Base-by-base conservation (phyloP, 2,888 invertebrate genomes). In the Microplitis manilae region DNA sequence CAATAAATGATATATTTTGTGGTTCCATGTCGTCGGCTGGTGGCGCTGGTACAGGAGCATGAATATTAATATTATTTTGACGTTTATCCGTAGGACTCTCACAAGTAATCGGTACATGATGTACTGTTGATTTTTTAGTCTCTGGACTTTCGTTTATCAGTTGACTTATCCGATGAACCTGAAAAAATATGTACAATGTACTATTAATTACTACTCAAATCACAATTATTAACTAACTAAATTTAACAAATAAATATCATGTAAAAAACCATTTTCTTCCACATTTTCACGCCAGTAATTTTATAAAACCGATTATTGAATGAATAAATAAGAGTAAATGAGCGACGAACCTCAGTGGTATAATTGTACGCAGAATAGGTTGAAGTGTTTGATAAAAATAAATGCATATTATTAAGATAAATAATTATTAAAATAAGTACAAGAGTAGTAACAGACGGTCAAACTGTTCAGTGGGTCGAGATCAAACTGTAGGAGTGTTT, bases 1-100 rank as follows among this genome's bases (percentile, higher is more conserved):
- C 96, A 83, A 97, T 96, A 87, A 97, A 97, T 75, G 96, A 97
- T 86, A 97, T 97, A 91, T 95, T 96, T 89, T 97, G 97, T 0
- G 97, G 97, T 85, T 96, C 96, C 96, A 97, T 97, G 87, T 96
- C 96, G 87, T 96, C 96, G 30, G 93, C 93, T 75, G 94, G 93
- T 40, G 94, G 94, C 13, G 93, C 92, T 65, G 94, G 93, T 68
- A 94, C 91, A 1, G 94, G 92, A 8, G 93, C 92, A 80, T 93
- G 93, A 68, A 91, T 82, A 78, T 90, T 83, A 78, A 88, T 80
- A 80, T 83, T 85, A 64, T 77, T 81, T 79, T 85, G 86, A 69
- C 88, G 84, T 81, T 89, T 90, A 39, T 90, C 90, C 38, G 86
- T 85, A n/a, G 87, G 86, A 77, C 86, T 89, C 80, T 89, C 89